Conservation (phyloP, 2,888 invertebrate genomes). For the Digitonthophagus gazella region DNA sequence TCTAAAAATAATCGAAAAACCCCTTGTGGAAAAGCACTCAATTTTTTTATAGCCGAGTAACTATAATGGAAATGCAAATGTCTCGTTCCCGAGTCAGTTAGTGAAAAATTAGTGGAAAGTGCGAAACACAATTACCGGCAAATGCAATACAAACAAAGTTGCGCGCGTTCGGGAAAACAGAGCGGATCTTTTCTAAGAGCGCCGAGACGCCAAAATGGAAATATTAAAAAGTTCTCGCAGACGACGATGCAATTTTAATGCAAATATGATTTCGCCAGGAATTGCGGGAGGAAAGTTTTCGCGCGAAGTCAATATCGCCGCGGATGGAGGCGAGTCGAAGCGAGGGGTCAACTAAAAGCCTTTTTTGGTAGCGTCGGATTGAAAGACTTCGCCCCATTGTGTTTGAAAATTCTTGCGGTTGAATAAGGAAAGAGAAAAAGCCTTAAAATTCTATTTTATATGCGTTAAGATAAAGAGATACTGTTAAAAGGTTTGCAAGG, state of each 20-base stretch:
- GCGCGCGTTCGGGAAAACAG: conserved; percentile 8
- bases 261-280: conserved; percentile 39
- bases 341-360: background rate
- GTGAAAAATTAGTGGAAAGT: conserved; percentile 31
- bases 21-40: too few relatives aligned
- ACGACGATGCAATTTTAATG: conserved; percentile 38
- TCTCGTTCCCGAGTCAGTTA: conserved; percentile 32
- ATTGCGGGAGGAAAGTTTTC: conserved; percentile 19
- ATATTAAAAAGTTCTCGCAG: conserved; percentile 30
- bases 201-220: conserved; percentile 25
- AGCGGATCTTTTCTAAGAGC: conserved; percentile 5
- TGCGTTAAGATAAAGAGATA: background rate
- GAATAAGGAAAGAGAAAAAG: background rate
- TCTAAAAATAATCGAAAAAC: too few relatives aligned
- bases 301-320: background rate
- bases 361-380: background rate
- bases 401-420: background rate
- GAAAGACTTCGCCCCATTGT: background rate
- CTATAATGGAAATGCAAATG: conserved; percentile 36
- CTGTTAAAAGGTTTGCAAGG: background rate
- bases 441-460: background rate
- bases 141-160: conserved; percentile 29
- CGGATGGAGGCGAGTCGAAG: background rate
- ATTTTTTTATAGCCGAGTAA: conserved; percentile 13
- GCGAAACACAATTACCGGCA: conserved; percentile 31